A percentile compares a stretch with the other conserved stretches of the same genome.
Conservation (phyloP, 2,888 invertebrate genomes). For the Pristionchus arcanus region DNA sequence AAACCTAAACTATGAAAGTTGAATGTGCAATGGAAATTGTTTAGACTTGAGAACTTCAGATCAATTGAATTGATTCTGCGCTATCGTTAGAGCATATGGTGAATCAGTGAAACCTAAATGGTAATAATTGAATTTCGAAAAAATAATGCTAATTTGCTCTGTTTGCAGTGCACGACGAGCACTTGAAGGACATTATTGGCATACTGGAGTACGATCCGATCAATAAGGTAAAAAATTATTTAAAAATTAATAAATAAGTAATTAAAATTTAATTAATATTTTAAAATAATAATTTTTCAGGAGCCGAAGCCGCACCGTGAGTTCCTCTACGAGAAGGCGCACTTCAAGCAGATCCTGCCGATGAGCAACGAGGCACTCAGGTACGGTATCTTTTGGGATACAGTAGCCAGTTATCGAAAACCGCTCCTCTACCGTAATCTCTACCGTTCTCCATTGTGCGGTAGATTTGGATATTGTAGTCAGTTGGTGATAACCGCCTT, state of each 20-base stretch:
- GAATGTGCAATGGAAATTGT: background rate
- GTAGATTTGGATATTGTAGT: background rate
- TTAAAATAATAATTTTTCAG: constrained; percentile 56
- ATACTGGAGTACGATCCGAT: constrained; percentile 96
- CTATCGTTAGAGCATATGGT: background rate
- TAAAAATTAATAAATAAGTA: constrained; percentile 74
- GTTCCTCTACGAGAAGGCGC: constrained; percentile 93
- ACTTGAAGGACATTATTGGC: constrained; percentile 90
- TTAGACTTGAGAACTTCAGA: background rate
- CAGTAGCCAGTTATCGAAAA: background rate
- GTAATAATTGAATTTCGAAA: background rate
- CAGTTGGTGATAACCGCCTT: background rate
- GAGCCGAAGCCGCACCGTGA: constrained; percentile 88
- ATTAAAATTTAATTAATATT: background rate
- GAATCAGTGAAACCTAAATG: too few relatives aligned
- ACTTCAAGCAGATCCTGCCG: constrained; percentile 86
- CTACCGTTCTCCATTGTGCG: constrained; percentile 54
- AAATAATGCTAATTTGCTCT: background rate
- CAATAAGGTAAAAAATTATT: constrained; percentile 68
- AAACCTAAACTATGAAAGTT: background rate
- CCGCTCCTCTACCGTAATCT: background rate
- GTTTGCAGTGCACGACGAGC: constrained; percentile 45
- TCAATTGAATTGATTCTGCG: background rate
- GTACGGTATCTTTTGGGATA: constrained; percentile 51
- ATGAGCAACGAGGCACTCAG: constrained; percentile 94